Evolutionary conservation across 2,113 vertebrate species (phyloP).

Genomic region (Nibea coibor): DNA sequence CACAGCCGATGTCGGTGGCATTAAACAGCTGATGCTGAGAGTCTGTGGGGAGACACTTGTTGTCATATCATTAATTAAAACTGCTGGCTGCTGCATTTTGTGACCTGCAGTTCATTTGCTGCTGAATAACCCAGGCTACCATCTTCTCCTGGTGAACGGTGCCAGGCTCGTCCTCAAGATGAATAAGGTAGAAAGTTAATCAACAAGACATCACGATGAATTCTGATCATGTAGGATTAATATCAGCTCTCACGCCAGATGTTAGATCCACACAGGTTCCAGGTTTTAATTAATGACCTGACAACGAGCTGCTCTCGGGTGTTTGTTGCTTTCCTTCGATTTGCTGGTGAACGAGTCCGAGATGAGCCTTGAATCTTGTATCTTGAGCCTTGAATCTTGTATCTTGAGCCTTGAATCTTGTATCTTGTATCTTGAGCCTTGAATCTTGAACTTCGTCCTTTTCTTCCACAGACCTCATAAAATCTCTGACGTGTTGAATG

Average conservation of each 20-base stretch:
- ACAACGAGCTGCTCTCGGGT: no score
- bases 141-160: not conserved
- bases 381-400: no score
- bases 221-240: not conserved
- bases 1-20: not conserved
- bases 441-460: no score
- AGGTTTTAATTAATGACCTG: not conserved
- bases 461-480: no score
- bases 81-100: not conserved
- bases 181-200: no score
- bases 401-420: no score
- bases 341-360: no score
- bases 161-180: not conserved
- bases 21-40: not conserved
- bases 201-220: not conserved
- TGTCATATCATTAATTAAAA: not conserved
- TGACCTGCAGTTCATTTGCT: not conserved
- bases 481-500: no score
- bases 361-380: no score
- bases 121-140: not conserved
- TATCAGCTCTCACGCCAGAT: not conserved
- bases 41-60: not conserved
- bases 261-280: not conserved
- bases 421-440: no score
- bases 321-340: no score